Percentiles rank a stretch among this genome's conserved stretches.
phyloP scores from a whole-genome alignment of 2,888 invertebrate genomes.

The Campoplex nolae region DNA sequence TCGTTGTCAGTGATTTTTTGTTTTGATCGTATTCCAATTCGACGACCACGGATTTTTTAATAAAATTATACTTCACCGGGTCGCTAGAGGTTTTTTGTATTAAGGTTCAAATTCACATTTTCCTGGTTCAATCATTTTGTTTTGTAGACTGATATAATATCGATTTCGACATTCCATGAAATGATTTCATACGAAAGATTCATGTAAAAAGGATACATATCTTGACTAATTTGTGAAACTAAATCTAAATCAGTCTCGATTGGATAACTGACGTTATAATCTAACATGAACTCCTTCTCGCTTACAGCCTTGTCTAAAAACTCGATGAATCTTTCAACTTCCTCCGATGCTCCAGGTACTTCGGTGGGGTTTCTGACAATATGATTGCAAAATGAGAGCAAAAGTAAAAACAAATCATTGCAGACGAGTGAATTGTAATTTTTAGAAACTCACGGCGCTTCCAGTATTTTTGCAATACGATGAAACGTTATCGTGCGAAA shows the following conservation, averaged over 20 bases:
- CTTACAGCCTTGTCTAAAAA: conserved; percentile 85
- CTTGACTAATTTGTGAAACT: conserved; percentile 87
- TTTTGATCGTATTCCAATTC: conserved; percentile 81
- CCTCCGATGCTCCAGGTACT: conserved; percentile 76
- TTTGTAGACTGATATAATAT: not conserved
- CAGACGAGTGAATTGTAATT: not conserved
- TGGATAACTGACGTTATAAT: conserved; percentile 89
- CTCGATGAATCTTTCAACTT: conserved; percentile 84
- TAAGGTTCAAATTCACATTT: conserved; percentile 68
- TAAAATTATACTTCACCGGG: conserved; percentile 86
- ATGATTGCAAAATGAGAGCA: not conserved
- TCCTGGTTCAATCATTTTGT: too few relatives aligned
- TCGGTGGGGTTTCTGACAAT: conserved; percentile 71
- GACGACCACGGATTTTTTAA: conserved; percentile 86
- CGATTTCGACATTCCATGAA: too few relatives aligned
- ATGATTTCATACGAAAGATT: not conserved
- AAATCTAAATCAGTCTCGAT: conserved; percentile 89
- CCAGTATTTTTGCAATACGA: conserved; percentile 81
- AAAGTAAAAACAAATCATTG: not conserved
- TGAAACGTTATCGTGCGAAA: conserved; percentile 83
- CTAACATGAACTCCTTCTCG: conserved; percentile 88
- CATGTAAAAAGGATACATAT: conserved; percentile 88
- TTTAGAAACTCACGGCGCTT: conserved; percentile 80
- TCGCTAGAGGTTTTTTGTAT: conserved; percentile 83
- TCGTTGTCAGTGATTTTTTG: not conserved